Conservation (phyloP, 2,888 invertebrate species). For the Hofmannophila pseudospretella region DNA sequence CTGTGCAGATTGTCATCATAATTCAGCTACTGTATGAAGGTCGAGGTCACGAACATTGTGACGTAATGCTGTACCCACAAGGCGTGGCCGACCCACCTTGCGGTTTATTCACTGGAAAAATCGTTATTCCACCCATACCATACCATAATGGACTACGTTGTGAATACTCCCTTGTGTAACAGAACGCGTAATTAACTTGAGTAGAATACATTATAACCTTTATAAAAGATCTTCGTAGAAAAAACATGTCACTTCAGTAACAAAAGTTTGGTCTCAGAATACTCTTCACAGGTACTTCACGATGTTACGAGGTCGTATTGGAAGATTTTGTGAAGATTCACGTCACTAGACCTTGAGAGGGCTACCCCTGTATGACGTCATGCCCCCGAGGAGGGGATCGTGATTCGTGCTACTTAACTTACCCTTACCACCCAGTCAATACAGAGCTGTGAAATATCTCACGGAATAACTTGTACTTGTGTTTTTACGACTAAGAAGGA, state of each 20-base stretch:
- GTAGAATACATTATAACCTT: not conserved
- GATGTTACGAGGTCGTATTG: not conserved
- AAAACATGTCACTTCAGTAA: not conserved
- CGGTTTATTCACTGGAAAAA: conserved; percentile 32
- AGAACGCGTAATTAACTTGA: not conserved
- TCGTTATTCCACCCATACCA: conserved; percentile 26
- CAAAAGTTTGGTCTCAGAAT: no score
- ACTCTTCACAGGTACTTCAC: no score
- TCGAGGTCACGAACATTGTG: conserved; percentile 31
- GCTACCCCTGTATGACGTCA: conserved; percentile 24
- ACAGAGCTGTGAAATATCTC: conserved; percentile 8
- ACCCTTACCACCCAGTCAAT: conserved; percentile 9
- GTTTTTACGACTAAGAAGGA: conserved; percentile 2
- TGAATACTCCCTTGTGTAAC: not conserved
- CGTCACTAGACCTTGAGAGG: conserved; percentile 24
- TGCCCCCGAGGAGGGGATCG: conserved; percentile 15
- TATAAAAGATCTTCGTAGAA: not conserved
- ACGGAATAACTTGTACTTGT: conserved; percentile 4
- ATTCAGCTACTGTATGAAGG: conserved; percentile 41
- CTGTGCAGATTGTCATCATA: conserved; percentile 28
- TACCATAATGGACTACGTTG: conserved; percentile 15
- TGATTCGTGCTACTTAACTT: no score
- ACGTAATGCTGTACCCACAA: conserved; percentile 29
- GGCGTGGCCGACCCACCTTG: conserved; percentile 49
- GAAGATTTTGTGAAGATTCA: conserved; percentile 6